A percentile compares a stretch with the other conserved stretches of the same genome.
Conservation (phyloP, 2,113 vertebrate genomes). For the Eptatretus burgeri region DNA sequence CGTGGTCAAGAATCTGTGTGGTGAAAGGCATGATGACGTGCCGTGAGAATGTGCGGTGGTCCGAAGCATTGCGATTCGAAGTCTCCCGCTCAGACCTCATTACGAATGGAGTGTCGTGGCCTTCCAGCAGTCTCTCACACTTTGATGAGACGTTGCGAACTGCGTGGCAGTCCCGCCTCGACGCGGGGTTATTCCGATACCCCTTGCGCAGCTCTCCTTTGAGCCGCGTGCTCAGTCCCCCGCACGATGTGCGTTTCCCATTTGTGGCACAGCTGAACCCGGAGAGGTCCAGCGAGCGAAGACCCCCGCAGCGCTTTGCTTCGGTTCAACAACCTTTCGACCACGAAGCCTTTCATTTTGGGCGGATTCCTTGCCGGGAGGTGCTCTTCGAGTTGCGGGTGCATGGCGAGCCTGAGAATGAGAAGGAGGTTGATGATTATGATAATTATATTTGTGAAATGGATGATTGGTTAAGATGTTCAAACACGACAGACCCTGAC, state of each 20-base stretch:
- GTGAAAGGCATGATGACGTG: no score
- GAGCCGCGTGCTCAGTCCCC: constrained; percentile 14
- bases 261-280: constrained; percentile 50
- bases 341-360: constrained; percentile 39
- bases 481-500: background rate
- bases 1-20: no score
- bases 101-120: no score
- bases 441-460: background rate
- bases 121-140: background rate
- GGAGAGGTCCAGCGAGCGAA: constrained; percentile 26
- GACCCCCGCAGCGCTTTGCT: constrained; percentile 35
- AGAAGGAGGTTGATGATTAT: no score
- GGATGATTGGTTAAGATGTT: no score
- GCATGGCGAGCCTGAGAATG: background rate
- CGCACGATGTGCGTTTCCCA: constrained; percentile 17
- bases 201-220: constrained; percentile 21
- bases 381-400: constrained; percentile 28
- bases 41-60: no score
- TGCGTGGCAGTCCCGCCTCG: constrained; percentile 32
- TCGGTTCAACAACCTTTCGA: constrained; percentile 38
- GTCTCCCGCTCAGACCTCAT: no score
- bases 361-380: constrained; percentile 28
- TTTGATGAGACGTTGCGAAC: constrained; percentile 27
- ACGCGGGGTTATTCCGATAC: constrained; percentile 40
- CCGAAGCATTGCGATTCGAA: no score